Evolutionary conservation across 1,140 invertebrate species (phyloP).

Genomic region (Cydia splendana): DNA sequence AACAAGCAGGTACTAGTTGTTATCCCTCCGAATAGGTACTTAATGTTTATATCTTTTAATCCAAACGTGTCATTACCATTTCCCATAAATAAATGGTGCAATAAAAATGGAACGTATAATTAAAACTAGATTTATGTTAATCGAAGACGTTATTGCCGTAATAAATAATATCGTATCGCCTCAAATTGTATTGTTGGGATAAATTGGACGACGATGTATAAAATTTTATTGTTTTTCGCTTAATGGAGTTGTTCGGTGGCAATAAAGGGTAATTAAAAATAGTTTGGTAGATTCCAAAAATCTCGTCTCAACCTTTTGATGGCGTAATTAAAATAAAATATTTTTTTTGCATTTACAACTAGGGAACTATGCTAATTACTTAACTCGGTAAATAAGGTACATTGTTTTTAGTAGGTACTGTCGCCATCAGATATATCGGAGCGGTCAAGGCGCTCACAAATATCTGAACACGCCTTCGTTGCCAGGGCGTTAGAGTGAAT

Average conservation of each 20-base stretch:
- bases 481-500: too few relatives aligned
- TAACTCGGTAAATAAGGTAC: too few relatives aligned
- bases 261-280: conserved; percentile 35
- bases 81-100: conserved; percentile 12
- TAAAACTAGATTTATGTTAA: conserved; percentile 49
- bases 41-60: conserved; percentile 15
- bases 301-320: not conserved
- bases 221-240: conserved; percentile 50
- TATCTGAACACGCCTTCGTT: too few relatives aligned
- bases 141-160: conserved; percentile 45
- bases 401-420: too few relatives aligned
- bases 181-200: conserved; percentile 40
- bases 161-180: conserved; percentile 44
- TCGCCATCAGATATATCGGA: too few relatives aligned
- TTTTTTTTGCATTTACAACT: not conserved
- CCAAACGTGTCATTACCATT: conserved; percentile 5
- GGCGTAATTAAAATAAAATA: not conserved
- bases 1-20: not conserved
- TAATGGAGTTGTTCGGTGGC: conserved; percentile 51
- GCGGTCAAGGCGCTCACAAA: too few relatives aligned
- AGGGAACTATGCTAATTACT: too few relatives aligned
- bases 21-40: not conserved
- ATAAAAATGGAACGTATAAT: conserved; percentile 41
- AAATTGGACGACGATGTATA: conserved; percentile 44
- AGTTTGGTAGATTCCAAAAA: not conserved